phyloP scores from a whole-genome alignment of 2,797 vertebrate species.

The Ibycter americanus region DNA sequence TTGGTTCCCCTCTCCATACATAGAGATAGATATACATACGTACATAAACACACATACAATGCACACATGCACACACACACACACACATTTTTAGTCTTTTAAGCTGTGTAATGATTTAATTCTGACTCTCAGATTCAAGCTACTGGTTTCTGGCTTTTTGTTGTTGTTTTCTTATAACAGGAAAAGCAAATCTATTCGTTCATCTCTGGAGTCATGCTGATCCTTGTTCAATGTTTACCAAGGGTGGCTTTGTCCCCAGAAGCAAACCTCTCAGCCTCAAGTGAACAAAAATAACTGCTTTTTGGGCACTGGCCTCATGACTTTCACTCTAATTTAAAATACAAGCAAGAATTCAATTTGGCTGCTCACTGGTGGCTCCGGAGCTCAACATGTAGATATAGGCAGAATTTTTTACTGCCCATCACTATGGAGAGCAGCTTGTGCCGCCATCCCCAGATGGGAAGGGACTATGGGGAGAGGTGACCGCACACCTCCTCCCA shows the following conservation, averaged over 20 bases:
- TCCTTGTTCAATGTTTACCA: neutral
- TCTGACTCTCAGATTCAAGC: neutral
- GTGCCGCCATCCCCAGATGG: neutral
- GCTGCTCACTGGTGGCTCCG: neutral
- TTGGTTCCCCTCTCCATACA: slow-evolving; percentile 9
- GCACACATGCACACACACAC: neutral
- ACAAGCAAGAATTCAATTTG: neutral
- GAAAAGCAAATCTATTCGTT: neutral
- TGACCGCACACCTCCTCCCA: neutral
- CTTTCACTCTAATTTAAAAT: neutral
- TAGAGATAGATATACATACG: neutral
- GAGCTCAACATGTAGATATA: neutral
- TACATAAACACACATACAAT: slow-evolving; percentile 14
- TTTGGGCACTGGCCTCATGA: slow-evolving; percentile 15
- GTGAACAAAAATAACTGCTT: slow-evolving; percentile 21
- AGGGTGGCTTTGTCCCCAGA: neutral
- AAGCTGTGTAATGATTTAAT: neutral
- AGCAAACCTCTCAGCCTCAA: slow-evolving; percentile 12
- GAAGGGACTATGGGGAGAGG: neutral
- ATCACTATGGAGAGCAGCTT: neutral
- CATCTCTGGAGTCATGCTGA: neutral
- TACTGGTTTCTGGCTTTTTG: neutral
- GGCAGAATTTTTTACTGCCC: neutral
- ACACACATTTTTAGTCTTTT: neutral
- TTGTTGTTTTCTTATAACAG: neutral